phyloP scores from a whole-genome alignment of 2,888 invertebrate genomes.

The Malthinus flaveolus region DNA sequence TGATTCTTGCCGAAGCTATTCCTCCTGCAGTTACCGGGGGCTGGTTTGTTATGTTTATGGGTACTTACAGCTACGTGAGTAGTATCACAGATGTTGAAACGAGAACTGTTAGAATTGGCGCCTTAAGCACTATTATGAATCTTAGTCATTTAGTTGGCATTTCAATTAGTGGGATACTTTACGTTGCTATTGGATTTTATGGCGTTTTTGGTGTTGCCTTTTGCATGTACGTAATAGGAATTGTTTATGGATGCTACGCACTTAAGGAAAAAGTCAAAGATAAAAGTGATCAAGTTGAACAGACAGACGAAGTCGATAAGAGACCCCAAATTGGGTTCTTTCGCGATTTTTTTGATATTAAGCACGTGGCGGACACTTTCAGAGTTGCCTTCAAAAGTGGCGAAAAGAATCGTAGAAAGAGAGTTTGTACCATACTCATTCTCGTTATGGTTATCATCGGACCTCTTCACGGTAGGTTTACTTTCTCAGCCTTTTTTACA shows the following conservation, averaged over 20 bases:
- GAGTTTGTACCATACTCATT: slow-evolving; percentile 73
- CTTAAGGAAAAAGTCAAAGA: slow-evolving; percentile 46
- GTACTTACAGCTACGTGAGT: slow-evolving; percentile 63
- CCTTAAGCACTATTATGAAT: slow-evolving; percentile 60
- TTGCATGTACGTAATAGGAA: slow-evolving; percentile 35
- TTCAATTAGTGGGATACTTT: slow-evolving; percentile 57
- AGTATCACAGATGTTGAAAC: slow-evolving; percentile 60
- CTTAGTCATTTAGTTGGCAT: slow-evolving; percentile 58
- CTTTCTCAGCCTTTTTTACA: slow-evolving; percentile 41
- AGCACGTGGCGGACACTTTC: slow-evolving; percentile 74
- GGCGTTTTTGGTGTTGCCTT: slow-evolving; percentile 40
- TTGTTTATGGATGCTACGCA: slow-evolving; percentile 37
- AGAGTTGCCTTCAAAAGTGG: slow-evolving; percentile 76
- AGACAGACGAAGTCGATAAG: slow-evolving; percentile 52
- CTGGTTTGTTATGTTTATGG: slow-evolving; percentile 61
- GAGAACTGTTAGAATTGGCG: slow-evolving; percentile 63
- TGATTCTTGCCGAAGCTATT: slow-evolving; percentile 58
- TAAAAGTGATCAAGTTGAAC: no score
- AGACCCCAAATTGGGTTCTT: slow-evolving; percentile 49
- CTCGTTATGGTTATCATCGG: slow-evolving; percentile 80
- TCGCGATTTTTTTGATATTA: slow-evolving; percentile 67
- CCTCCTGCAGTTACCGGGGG: slow-evolving; percentile 61
- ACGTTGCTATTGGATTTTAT: slow-evolving; percentile 46
- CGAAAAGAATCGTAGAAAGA: slow-evolving; percentile 67
- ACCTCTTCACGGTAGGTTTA: slow-evolving; percentile 72